These are phyloP conservation scores for Pseudochirops cupreus DNA, from an alignment of 2,797 vertebrate species.

Conservation along the genomic window DNA sequence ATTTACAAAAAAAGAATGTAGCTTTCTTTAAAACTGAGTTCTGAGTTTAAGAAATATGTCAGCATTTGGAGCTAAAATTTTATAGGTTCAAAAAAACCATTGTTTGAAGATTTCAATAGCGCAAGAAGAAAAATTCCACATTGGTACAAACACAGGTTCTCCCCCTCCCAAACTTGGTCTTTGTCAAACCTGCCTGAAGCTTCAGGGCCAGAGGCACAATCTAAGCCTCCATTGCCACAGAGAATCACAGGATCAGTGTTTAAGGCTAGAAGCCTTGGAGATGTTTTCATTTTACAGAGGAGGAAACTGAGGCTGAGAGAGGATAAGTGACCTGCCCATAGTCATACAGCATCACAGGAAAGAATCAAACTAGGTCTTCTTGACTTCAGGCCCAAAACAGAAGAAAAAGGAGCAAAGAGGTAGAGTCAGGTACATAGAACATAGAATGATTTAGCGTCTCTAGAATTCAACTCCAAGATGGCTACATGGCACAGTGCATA, in stretches of 20 bases:
- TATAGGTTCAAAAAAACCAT: constrained; percentile 26
- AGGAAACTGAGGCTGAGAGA: background rate
- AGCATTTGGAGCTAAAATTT: constrained; percentile 51
- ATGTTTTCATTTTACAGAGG: background rate
- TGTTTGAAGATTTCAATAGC: background rate
- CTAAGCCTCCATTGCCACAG: background rate
- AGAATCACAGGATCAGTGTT: background rate
- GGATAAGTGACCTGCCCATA: background rate
- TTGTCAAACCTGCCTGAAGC: background rate
- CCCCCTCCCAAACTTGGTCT: background rate
- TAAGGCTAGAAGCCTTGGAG: background rate
- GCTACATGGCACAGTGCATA: too few relatives aligned
- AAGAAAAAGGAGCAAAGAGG: too few relatives aligned
- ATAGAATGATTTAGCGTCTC: too few relatives aligned
- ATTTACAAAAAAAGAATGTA: constrained; percentile 26
- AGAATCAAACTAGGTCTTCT: too few relatives aligned
- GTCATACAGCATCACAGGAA: too few relatives aligned
- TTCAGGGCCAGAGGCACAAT: background rate
- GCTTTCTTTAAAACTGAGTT: constrained; percentile 49
- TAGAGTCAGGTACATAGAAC: too few relatives aligned
- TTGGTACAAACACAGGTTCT: background rate
- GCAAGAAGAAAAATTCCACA: background rate
- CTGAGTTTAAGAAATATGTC: constrained; percentile 15
- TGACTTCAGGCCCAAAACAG: too few relatives aligned
- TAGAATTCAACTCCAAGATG: too few relatives aligned